Conservation (phyloP, 2,113 vertebrate genomes). For the Cynoglossus semilaevis region DNA sequence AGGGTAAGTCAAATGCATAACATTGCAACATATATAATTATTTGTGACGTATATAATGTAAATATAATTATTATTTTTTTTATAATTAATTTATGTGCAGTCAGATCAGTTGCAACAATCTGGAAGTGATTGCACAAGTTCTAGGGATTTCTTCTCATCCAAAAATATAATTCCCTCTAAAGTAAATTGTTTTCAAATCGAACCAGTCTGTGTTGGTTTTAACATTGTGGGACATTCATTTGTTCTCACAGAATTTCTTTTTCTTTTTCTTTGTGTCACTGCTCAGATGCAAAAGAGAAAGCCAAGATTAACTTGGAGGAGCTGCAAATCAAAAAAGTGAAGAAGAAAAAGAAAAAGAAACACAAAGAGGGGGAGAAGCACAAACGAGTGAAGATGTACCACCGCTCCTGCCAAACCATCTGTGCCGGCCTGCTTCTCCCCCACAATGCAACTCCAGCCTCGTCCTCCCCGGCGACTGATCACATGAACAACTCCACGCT, state of each 20-base stretch:
- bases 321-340: slow-evolving; percentile 95
- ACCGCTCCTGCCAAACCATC: slow-evolving; percentile 92
- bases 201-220: no score
- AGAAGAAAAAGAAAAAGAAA: slow-evolving; percentile 99
- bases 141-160: no score
- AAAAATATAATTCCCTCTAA: no score
- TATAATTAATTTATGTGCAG: no score
- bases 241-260: background rate
- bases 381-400: slow-evolving; percentile 94
- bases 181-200: no score
- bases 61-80: no score
- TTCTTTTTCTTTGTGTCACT: slow-evolving; percentile 32
- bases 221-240: no score
- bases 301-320: slow-evolving; percentile 86
- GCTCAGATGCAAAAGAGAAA: slow-evolving; percentile 88
- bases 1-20: no score
- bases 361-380: slow-evolving; percentile 96
- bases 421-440: slow-evolving; percentile 85
- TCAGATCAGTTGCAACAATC: no score
- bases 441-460: slow-evolving; percentile 63
- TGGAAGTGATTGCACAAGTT: no score
- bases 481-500: slow-evolving; percentile 28
- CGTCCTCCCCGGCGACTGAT: slow-evolving; percentile 27
- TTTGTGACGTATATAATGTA: no score
- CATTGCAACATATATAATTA: no score